Evolutionary conservation across 2,888 invertebrate species (phyloP).

Genomic region (Idaea biselata): DNA sequence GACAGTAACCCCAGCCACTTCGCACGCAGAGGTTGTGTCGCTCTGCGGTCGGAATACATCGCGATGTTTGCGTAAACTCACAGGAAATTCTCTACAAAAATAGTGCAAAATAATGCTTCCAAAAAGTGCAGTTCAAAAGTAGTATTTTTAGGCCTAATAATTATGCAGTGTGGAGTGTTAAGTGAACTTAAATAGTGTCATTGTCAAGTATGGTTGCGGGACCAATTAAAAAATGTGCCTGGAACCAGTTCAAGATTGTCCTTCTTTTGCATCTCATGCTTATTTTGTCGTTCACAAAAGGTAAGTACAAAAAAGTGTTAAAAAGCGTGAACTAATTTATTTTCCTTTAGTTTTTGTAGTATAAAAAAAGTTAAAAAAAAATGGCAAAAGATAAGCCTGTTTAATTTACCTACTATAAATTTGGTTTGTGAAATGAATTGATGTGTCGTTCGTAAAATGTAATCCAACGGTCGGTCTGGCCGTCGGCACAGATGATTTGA

Average conservation of each 20-base stretch:
- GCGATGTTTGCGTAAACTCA: constrained; percentile 63
- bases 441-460: background rate
- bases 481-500: background rate
- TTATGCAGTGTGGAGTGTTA: constrained; percentile 52
- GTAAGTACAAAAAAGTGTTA: constrained; percentile 45
- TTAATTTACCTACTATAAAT: background rate
- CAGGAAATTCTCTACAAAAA: constrained; percentile 29
- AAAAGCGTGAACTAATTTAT: constrained; percentile 13
- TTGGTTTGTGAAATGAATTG: background rate
- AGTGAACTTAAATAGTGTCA: constrained; percentile 53
- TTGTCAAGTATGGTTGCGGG: constrained; percentile 69
- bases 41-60: constrained; percentile 51
- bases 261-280: constrained; percentile 69
- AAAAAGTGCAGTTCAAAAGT: constrained; percentile 23
- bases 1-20: constrained; percentile 67
- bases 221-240: constrained; percentile 65
- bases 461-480: background rate
- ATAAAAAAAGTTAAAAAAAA: too few relatives aligned
- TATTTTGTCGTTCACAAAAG: constrained; percentile 54
- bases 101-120: background rate
- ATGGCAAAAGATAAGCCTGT: constrained; percentile 23
- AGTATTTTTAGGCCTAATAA: constrained; percentile 22
- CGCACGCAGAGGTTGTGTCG: constrained; percentile 65
- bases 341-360: constrained; percentile 17
- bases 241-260: constrained; percentile 66